Percentiles rank a stretch among this genome's conserved stretches.
Evolutionary conservation across 2,113 vertebrate species (phyloP).

Genomic region (Rhinichthys klamathensis): DNA sequence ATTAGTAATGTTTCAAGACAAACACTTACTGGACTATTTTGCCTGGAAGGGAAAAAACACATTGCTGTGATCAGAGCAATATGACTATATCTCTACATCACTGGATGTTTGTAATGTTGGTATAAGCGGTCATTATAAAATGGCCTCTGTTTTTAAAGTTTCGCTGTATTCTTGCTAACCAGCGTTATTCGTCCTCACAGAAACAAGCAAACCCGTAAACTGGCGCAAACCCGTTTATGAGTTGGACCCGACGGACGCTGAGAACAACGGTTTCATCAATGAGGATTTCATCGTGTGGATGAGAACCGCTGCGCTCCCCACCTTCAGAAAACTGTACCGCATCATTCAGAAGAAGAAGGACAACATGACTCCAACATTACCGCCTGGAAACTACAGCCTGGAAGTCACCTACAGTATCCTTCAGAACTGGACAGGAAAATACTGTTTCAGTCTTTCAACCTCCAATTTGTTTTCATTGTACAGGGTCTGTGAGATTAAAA

Average conservation of each 20-base stretch:
- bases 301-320: slow-evolving; percentile 95
- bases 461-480: too few relatives aligned
- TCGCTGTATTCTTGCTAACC: not conserved
- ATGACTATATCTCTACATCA: too few relatives aligned
- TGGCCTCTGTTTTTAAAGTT: too few relatives aligned
- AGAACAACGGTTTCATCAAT: slow-evolving; percentile 97
- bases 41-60: too few relatives aligned
- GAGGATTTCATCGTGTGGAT: slow-evolving; percentile 99
- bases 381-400: slow-evolving; percentile 86
- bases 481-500: too few relatives aligned
- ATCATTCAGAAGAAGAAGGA: slow-evolving; percentile 85
- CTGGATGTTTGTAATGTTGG: too few relatives aligned
- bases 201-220: slow-evolving; percentile 88
- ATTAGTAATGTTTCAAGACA: too few relatives aligned
- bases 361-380: slow-evolving; percentile 81
- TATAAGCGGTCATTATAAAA: too few relatives aligned
- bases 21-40: too few relatives aligned
- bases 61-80: too few relatives aligned
- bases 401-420: slow-evolving; percentile 97
- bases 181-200: slow-evolving; percentile 60
- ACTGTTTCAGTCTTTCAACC: too few relatives aligned
- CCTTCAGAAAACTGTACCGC: slow-evolving; percentile 95
- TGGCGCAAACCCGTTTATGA: slow-evolving; percentile 88
- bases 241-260: slow-evolving; percentile 77
- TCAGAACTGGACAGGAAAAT: slow-evolving; percentile 60